phyloP scores from a whole-genome alignment of 2,113 vertebrate genomes.

The Podocnemis expansa region DNA sequence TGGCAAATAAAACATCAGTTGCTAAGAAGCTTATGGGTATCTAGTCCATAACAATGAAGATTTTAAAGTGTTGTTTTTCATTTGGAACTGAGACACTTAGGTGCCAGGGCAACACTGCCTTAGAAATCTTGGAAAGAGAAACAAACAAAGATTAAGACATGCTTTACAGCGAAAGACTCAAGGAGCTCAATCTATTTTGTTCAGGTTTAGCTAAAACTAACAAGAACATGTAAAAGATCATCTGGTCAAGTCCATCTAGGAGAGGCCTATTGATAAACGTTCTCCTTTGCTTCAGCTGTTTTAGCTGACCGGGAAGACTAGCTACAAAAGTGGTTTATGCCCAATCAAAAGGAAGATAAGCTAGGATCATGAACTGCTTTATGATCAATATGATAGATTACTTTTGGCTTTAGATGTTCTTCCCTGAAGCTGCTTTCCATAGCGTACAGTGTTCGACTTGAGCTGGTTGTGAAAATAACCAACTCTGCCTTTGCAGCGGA shows the following conservation, averaged over 20 bases:
- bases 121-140: slow-evolving; percentile 40
- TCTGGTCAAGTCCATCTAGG: slow-evolving; percentile 54
- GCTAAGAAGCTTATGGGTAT: background rate
- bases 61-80: slow-evolving; percentile 29
- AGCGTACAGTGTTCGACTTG: background rate
- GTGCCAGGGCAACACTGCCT: background rate
- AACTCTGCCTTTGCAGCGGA: background rate
- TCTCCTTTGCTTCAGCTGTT: slow-evolving; percentile 44
- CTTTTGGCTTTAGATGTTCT: slow-evolving; percentile 6
- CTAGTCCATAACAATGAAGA: background rate
- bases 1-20: background rate
- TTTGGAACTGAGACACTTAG: slow-evolving; percentile 29
- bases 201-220: slow-evolving; percentile 52
- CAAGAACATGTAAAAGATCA: slow-evolving; percentile 63
- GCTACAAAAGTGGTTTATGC: slow-evolving; percentile 53
- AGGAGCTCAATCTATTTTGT: too few species aligned
- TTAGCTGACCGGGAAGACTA: slow-evolving; percentile 60
- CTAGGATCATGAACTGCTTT: background rate
- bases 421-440: background rate
- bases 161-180: too few species aligned
- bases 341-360: slow-evolving; percentile 53
- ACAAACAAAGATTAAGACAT: slow-evolving; percentile 31
- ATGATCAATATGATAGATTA: slow-evolving; percentile 46
- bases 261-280: slow-evolving; percentile 57
- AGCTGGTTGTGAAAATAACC: background rate